phyloP scores from a whole-genome alignment of 2,797 vertebrate genomes.

The Myripristis jacobus region DNA sequence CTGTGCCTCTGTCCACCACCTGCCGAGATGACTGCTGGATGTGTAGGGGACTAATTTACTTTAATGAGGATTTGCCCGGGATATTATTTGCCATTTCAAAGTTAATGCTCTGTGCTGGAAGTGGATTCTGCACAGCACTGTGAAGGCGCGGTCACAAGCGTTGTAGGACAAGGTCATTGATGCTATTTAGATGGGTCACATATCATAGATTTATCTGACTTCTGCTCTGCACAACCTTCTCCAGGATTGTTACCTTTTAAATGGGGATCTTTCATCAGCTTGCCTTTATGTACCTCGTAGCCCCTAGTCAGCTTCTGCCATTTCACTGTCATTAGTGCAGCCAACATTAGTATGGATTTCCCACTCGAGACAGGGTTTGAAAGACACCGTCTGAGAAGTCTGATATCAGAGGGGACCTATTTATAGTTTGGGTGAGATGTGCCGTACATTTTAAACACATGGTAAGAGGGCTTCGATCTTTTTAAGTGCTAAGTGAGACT shows the following conservation, averaged over 20 bases:
- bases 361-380: constrained; percentile 46
- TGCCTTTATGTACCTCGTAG: constrained; percentile 13
- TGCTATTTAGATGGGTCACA: constrained; percentile 2
- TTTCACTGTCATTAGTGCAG: constrained; percentile 46
- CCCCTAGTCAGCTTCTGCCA: constrained; percentile 17
- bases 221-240: not conserved
- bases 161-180: constrained; percentile 1
- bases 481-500: constrained; percentile 26
- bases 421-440: constrained; percentile 41
- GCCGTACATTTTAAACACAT: constrained; percentile 50
- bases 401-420: constrained; percentile 40
- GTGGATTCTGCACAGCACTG: not conserved
- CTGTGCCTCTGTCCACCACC: not conserved
- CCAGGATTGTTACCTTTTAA: constrained; percentile 36
- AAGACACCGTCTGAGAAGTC: constrained; percentile 35
- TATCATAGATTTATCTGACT: not conserved
- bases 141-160: not conserved
- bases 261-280: constrained; percentile 28
- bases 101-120: not conserved
- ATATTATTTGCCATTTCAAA: not conserved
- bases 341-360: constrained; percentile 53
- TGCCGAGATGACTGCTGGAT: constrained; percentile 8
- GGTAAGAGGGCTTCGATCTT: constrained; percentile 40
- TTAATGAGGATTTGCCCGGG: constrained; percentile 1
- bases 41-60: constrained; percentile 5